Base-by-base conservation (phyloP, 2,797 vertebrate species). In the Chaenodraco wilsoni region DNA sequence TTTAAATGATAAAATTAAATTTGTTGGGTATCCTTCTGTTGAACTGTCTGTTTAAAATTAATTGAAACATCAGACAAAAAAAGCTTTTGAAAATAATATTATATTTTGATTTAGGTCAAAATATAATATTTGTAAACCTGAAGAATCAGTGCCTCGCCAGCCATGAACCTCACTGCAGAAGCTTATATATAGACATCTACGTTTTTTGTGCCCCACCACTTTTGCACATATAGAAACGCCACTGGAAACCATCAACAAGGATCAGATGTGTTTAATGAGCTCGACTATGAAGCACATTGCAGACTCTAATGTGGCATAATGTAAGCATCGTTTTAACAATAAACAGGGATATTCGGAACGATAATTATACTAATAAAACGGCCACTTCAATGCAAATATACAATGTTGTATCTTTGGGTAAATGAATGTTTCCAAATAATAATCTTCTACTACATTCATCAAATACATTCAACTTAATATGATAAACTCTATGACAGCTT, bases 381-480 rank as follows among this genome's bases (percentile, higher is more conserved):
- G 45, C 44, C 57, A 61, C 45, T 70, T 83, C 27, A 52, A 77
- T 76, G 79, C 67, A 86, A 84, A 78, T 71, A 67, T 50, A 69
- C 45, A 66, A 71, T 68, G 40, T 74, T 12, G 23, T 72, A 69
- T 86, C 84, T 92, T 90, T 91, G 79, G 89, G 80, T 76, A 52
- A 83, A 86, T 81, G 17, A 78, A 76, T 64, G 23, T 59, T 79
- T 73, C 43, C 37, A 67, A 65, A 69, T 49, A 60, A 56, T 60
- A 8, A 70, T 51, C 37, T 3, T 69, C 51, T 51, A 76, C 43
- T 84, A 91, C 87, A 91, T 88, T 91, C 85, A 79, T 72, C 27
- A 63, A 60, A 78, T 87, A 91, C 89, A 92, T 92, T 93, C 89
- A 84, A 87, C 69, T 82, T 51, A 86, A 86, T 41, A 59, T 72